Evolutionary conservation across 2,113 vertebrate genomes (phyloP).

Genomic region (Tachuris rubrigastra): DNA sequence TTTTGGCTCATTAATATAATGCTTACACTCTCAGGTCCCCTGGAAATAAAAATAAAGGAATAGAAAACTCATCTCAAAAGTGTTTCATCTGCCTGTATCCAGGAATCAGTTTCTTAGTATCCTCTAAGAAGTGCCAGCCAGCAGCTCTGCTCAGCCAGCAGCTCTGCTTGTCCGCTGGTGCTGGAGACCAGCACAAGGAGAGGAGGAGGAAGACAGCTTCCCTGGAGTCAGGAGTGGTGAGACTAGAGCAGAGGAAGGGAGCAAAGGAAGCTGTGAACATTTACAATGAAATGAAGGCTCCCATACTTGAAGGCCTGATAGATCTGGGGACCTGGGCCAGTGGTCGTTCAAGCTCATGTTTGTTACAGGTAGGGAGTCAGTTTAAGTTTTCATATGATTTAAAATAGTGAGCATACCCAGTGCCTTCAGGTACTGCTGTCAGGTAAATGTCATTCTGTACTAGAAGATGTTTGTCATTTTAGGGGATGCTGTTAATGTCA

Average conservation of each 20-base stretch:
- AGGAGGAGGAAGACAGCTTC: background rate
- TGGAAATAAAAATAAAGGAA: background rate
- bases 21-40: background rate
- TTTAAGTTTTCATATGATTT: background rate
- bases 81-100: background rate
- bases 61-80: background rate
- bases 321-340: background rate
- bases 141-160: background rate
- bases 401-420: background rate
- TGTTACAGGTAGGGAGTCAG: background rate
- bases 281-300: background rate
- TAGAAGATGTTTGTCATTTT: background rate
- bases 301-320: background rate
- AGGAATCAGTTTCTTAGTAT: background rate
- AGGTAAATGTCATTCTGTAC: background rate
- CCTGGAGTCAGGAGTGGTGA: background rate
- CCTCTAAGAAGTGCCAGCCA: background rate
- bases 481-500: background rate
- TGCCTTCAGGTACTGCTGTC: background rate
- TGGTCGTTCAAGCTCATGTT: background rate
- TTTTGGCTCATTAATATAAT: background rate
- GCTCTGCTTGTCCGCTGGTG: background rate
- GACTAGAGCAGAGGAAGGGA: background rate
- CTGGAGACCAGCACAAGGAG: background rate
- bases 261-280: background rate